Conservation (phyloP, 1,140 invertebrate species). For the Leptopilina boulardi region DNA sequence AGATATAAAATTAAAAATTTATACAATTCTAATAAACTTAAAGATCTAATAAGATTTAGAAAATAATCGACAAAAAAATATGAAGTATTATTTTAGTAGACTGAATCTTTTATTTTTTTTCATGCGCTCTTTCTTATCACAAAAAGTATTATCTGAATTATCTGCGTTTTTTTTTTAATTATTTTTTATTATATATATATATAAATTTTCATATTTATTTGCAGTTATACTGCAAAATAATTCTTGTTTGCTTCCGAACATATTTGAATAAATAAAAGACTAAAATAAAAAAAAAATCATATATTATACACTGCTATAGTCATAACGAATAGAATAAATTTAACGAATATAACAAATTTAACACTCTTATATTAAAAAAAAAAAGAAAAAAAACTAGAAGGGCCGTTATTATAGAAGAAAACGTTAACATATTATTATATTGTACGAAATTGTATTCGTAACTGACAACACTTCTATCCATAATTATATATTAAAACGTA, state of each 20-base stretch:
- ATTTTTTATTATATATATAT: slow-evolving; percentile 14
- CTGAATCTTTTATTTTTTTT: not conserved
- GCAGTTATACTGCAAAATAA: not conserved
- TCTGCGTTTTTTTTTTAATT: slow-evolving; percentile 19
- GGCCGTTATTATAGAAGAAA: slow-evolving; percentile 52
- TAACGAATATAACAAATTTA: slow-evolving; percentile 50
- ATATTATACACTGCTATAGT: slow-evolving; percentile 38
- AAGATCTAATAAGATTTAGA: not conserved
- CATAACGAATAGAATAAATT: slow-evolving; percentile 18
- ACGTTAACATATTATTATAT: slow-evolving; percentile 53
- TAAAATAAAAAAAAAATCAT: slow-evolving; percentile 48
- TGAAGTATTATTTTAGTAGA: slow-evolving; percentile 28
- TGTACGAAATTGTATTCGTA: slow-evolving; percentile 57
- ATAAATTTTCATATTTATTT: slow-evolving; percentile 3
- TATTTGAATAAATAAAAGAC: slow-evolving; percentile 43
- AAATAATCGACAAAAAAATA: not conserved
- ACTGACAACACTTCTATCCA: slow-evolving; percentile 50
- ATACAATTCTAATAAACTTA: not conserved
- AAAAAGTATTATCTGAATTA: slow-evolving; percentile 22
- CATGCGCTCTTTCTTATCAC: slow-evolving; percentile 26
- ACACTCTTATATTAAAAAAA: slow-evolving; percentile 51
- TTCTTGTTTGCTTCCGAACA: slow-evolving; percentile 34
- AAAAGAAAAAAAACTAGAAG: slow-evolving; percentile 38
- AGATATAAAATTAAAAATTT: not conserved
- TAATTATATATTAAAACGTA: slow-evolving; percentile 50